Evolutionary conservation across 2,113 vertebrate species (phyloP), one percentile per base, ranked within the genome.

Genomic region (Phalacrocorax aristotelis): DNA sequence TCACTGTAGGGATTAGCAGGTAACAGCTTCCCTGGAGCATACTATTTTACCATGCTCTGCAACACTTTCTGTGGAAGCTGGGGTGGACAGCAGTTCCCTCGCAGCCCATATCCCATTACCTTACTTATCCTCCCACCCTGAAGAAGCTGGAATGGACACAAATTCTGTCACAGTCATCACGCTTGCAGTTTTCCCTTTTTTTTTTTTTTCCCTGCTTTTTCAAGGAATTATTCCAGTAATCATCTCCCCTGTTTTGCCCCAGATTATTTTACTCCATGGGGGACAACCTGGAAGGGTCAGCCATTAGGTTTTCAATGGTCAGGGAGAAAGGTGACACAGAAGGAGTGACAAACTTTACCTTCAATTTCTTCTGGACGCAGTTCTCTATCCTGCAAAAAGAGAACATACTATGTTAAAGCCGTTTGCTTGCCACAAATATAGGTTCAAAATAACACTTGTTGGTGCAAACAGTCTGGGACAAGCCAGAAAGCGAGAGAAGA

Each of bases 331-430:
- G 40, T 58, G 65, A 89, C 54, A 75, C 57, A 91, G 62, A 84
- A 79, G 15, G 20, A 91, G 36, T 2, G 27, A 68, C 62, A 72
- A 90, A 27, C 68, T 96, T 97, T 98, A 99, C 99, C 99, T 98
- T 99, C 99, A 69, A 99, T 98, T 98, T 99, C 99, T 97, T 99
- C 99, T 0, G 99, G 99, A 78, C 99, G 99, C 95, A 99, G 97
- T 74, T 99, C 98, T 98, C 99, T 98, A 97, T 99, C 99, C 99
- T 99, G 98, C 93, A 98, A 98, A 95, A 93, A 96, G 96, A 98
- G 92, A 97, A 97, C 13, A 72, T 5, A 27, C 20, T 14, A 66
- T 46, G 15, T 97, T 93, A 97, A 95, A 88, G 42, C 64, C 6
- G 2, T 78, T 44, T 86, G 20, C 25, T 90, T 58, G 44, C 14